These are phyloP conservation scores for Halcyon malimbica DNA, from an alignment of 2,113 vertebrate species.

Conservation along the genomic window DNA sequence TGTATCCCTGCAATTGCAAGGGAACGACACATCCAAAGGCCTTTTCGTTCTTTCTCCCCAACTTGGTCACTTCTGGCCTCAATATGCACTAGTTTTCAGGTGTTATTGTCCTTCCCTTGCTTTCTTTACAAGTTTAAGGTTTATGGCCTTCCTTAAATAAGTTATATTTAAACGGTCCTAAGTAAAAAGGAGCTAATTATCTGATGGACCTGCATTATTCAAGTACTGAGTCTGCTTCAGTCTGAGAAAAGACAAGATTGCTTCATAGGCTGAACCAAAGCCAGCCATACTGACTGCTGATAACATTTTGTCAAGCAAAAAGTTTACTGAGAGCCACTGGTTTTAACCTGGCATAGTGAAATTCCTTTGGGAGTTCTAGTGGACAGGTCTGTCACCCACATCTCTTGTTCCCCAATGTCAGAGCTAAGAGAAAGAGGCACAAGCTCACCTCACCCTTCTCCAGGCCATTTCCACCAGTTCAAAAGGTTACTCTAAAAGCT, in stretches of 20 bases:
- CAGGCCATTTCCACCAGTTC: neutral
- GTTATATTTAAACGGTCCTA: constrained; percentile 38
- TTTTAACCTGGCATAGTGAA: constrained; percentile 12
- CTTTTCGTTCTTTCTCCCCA: neutral
- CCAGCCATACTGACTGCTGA: neutral
- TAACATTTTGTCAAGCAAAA: neutral
- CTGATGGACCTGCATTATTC: neutral
- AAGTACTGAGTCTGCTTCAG: constrained; percentile 10
- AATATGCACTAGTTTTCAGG: neutral
- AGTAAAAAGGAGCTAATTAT: constrained; percentile 24
- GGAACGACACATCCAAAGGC: neutral
- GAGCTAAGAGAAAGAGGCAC: neutral
- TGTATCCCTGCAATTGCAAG: neutral
- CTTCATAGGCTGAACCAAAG: neutral
- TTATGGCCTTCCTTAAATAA: constrained; percentile 33
- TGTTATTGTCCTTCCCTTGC: neutral
- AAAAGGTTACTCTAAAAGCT: neutral
- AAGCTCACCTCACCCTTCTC: neutral
- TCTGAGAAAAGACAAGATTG: neutral
- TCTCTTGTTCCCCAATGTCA: neutral
- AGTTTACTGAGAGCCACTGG: neutral
- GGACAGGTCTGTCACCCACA: neutral
- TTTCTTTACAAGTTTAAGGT: constrained; percentile 15
- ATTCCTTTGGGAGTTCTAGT: constrained; percentile 27
- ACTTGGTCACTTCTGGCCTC: neutral